Evolutionary conservation across 2,888 invertebrate genomes (phyloP), one percentile per base, ranked within the genome.

Genomic region (Rhopalosiphum nymphaeae): DNA sequence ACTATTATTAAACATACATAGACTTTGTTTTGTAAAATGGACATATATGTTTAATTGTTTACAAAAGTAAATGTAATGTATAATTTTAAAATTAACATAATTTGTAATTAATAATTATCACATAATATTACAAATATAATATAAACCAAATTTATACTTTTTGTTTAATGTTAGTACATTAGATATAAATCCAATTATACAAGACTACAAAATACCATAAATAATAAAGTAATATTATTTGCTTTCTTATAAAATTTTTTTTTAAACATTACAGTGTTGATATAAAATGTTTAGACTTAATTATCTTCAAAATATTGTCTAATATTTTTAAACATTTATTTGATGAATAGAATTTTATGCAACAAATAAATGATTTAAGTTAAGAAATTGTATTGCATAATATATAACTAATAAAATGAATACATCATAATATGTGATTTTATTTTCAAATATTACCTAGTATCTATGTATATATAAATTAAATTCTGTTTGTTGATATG

Each of bases 21-120:
- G 3, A 56, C 25, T 92, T 87, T 25, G 29, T 92, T 92, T 92
- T 92, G 92, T 92, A 88, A 92, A 92, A 92, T 88, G 87, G 88
- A 92, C 92, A 92, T 67, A 49, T 25, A 78, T 16, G 61, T 67
- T 57, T 61, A 85, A n/a, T 78, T 44, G 29, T 89, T 56, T 61
- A 92, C 36, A 92, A 49, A 87, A 61, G 26, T 46, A 61, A 46
- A 91, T 85, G 46, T 57, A n/a, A 85, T 57, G 25, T 86, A n/a
- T 57, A 44, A 57, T 26, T 25, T 86, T 86, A 21, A 85, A 84
- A 61, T 61, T 61, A 61, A 61, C 53, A 67, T 49, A 49, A 49
- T 42, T 57, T 42, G 21, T 92, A 86, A 36, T 49, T 67, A 36
- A 36, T 88, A 49, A 61, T 61, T 3, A 87, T 61, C 13, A 88